These are phyloP conservation scores for Heliocidaris tuberculata DNA, from an alignment of 35 echinoderm and acorn worm species.

Conservation along the genomic window DNA sequence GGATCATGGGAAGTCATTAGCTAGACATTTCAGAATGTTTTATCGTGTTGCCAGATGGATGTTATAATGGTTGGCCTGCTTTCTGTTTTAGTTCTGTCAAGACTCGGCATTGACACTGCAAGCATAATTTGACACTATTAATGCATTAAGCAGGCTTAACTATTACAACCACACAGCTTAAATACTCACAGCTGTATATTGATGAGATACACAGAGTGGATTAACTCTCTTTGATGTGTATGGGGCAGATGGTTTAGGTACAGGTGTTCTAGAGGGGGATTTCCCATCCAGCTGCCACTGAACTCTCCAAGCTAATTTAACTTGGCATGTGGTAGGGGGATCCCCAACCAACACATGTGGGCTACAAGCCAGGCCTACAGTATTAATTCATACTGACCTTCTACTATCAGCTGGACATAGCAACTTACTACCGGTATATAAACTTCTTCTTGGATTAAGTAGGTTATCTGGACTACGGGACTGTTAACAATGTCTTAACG, in stretches of 20 bases:
- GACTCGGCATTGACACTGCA: not conserved
- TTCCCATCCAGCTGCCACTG: constrained; percentile 37
- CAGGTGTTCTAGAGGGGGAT: constrained; percentile 41
- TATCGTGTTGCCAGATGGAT: constrained; percentile 2
- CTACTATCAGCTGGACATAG: not conserved
- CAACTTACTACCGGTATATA: not conserved
- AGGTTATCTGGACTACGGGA: not conserved
- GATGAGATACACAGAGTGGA: constrained; percentile 16
- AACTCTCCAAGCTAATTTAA: constrained; percentile 30
- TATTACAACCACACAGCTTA: constrained; percentile 8
- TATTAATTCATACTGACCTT: not conserved
- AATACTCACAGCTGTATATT: constrained; percentile 3
- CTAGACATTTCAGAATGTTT: not conserved
- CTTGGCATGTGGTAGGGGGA: constrained; percentile 37
- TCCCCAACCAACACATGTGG: constrained; percentile 5
- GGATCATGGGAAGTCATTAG: not conserved
- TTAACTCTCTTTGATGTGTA: not conserved
- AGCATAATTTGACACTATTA: constrained; percentile 32
- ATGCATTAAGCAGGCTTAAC: constrained; percentile 31
- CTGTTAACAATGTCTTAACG: not conserved
- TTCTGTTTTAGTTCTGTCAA: constrained; percentile 7
- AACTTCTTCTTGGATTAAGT: not conserved
- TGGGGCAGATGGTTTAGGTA: constrained; percentile 34
- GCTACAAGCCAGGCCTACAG: not conserved
- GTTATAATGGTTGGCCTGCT: constrained; percentile 9